These are phyloP conservation scores for Rhabdomys pumilio DNA, from an alignment of 2,797 vertebrate species.

Conservation along the genomic window DNA sequence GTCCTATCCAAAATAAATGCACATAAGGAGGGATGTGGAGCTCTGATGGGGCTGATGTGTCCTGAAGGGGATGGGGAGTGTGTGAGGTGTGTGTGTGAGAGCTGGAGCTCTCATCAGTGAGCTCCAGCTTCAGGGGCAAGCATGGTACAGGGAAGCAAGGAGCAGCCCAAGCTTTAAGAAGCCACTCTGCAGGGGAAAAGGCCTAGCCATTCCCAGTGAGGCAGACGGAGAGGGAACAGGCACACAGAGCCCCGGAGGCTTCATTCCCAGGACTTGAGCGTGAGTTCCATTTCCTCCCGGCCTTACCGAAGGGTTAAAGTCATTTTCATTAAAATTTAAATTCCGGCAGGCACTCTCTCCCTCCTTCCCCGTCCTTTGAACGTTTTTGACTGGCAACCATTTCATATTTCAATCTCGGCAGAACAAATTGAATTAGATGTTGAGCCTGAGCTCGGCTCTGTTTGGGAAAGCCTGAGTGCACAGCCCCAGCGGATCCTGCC, in stretches of 20 bases:
- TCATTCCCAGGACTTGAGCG: accelerated
- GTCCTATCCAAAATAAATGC: background rate
- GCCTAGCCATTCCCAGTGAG: background rate
- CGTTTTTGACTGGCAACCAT: conserved; percentile 91
- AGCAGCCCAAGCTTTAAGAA: background rate
- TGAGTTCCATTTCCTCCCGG: accelerated
- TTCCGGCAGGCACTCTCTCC: conserved; percentile 86
- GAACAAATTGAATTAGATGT: conserved; percentile 93
- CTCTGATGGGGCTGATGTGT: no score
- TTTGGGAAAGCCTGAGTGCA: conserved; percentile 89
- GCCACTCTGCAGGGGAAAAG: background rate
- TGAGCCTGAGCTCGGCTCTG: conserved; percentile 89
- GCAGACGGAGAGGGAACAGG: background rate
- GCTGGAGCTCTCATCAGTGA: accelerated
- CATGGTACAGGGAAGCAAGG: no score
- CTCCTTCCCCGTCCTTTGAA: conserved; percentile 85
- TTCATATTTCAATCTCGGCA: conserved; percentile 92
- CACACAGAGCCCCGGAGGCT: background rate
- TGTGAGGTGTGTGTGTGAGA: no score
- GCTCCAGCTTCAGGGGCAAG: accelerated
- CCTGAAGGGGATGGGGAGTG: accelerated
- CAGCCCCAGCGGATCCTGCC: conserved; percentile 88
- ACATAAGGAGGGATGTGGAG: background rate
- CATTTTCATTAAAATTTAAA: conserved; percentile 90
- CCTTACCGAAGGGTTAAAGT: conserved; percentile 89